Percentiles rank a stretch among this genome's conserved stretches.
These are phyloP conservation scores for human DNA, from an alignment of 2,113 vertebrate genomes.

Conservation along the genomic window DNA sequence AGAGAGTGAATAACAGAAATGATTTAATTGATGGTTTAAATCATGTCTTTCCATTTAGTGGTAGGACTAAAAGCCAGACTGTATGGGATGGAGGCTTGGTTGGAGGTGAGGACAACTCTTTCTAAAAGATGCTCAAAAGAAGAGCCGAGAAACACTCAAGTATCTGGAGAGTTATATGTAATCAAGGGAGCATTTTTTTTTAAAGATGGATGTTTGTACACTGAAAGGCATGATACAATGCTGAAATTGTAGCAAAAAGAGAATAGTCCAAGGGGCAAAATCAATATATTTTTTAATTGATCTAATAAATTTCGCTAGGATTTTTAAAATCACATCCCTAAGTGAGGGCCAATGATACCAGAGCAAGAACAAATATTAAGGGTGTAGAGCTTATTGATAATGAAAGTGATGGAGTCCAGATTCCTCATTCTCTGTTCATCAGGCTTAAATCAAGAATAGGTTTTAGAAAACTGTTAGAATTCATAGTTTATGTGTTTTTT, in stretches of 20 bases:
- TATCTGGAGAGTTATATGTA: not conserved
- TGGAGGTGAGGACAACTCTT: not conserved
- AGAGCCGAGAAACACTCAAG: not conserved
- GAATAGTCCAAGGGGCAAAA: not conserved
- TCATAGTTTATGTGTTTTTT: not conserved
- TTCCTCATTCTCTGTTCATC: not conserved
- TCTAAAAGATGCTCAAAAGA: not conserved
- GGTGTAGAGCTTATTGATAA: not conserved
- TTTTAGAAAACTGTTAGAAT: not conserved
- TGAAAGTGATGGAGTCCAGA: not conserved
- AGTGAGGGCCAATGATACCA: not conserved
- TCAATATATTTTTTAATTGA: not conserved
- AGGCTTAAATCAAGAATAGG: not conserved
- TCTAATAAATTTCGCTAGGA: not conserved
- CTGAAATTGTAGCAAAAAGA: not conserved
- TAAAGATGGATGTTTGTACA: not conserved
- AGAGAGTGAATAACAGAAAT: not conserved
- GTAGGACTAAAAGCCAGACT: not conserved
- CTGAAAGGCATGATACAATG: not conserved
- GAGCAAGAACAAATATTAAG: not conserved
- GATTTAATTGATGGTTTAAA: not conserved
- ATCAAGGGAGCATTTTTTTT: not conserved
- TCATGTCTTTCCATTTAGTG: not conserved
- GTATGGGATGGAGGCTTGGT: rapidly evolving
- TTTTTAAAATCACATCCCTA: not conserved